phyloP scores from a whole-genome alignment of 2,797 vertebrate genomes.

The Gila robusta region DNA sequence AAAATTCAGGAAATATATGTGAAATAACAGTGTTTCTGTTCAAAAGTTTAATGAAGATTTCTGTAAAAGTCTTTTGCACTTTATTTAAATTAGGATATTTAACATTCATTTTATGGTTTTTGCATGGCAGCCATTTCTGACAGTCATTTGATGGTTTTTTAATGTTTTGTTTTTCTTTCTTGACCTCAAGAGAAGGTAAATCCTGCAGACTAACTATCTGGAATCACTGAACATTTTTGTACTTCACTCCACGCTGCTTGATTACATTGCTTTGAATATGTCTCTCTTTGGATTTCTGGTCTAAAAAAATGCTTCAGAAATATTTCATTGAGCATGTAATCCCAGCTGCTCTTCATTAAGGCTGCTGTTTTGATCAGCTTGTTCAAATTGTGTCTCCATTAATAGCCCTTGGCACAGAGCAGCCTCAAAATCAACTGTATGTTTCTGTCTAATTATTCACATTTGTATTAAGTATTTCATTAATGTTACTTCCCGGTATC shows the following conservation, averaged over 20 bases:
- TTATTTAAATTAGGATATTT: no score
- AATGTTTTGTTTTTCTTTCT: no score
- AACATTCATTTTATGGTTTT: no score
- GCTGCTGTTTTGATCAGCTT: slow-evolving; percentile 19
- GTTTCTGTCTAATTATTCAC: slow-evolving; percentile 11
- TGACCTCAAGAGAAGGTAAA: slow-evolving; percentile 15
- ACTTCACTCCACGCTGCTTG: background rate
- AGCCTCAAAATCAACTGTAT: slow-evolving; percentile 12
- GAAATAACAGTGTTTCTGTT: no score
- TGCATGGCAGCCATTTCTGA: no score
- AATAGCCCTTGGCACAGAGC: background rate
- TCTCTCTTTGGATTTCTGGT: slow-evolving; percentile 11
- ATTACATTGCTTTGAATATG: slow-evolving; percentile 34
- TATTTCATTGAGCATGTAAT: slow-evolving; percentile 26
- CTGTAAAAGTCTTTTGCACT: no score
- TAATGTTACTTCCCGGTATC: background rate
- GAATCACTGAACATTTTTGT: background rate
- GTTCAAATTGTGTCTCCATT: slow-evolving; percentile 12
- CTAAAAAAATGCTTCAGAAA: slow-evolving; percentile 28
- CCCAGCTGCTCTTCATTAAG: slow-evolving; percentile 12
- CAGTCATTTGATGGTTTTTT: no score
- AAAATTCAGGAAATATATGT: no score
- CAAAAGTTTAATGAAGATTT: no score
- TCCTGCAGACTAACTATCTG: background rate
- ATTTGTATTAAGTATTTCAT: background rate